Evolutionary conservation across 2,888 invertebrate genomes (phyloP), one percentile per base, ranked within the genome.

Genomic region (Lobophora halterata): DNA sequence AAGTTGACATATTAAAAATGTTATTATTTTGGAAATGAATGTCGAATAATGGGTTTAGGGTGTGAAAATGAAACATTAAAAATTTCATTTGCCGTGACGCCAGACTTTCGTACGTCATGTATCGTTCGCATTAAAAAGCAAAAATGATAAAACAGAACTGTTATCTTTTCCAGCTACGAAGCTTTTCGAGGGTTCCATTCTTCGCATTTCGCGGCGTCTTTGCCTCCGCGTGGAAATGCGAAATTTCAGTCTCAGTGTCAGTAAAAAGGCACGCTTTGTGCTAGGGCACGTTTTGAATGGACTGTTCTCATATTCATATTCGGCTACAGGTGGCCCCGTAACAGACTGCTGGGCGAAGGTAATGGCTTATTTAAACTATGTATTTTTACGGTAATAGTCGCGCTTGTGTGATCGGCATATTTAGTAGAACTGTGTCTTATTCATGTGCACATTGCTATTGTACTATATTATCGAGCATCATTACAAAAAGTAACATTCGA

Each of bases 151-250:
- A 54, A 51, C 58, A 44, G 46, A 53, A 53, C 43, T 58, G 55
- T 64, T 65, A 68, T 66, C 60, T 63, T 46, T 49, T 33, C 36
- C 48, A 53, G 55, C 47, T 51, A 35, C 41, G 39, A 46, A 52
- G 55, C 41, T 49, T 43, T 50, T 47, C 36, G 38, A 53, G 58
- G 59, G 58, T 59, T 51, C 52, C 65, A 70, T 70, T 72, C 67
- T 62, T 69, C 59, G 58, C 70, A 74, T 75, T 75, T 70, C 71
- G 73, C 63, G 74, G 73, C 61, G 62, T 63, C 66, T 74, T 69
- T 72, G 64, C 61, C 50, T 59, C 59, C 55, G 58, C 58, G 49
- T 49, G 67, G 62, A 70, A 72, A 72, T 72, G 58, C 59, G 64
- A 68, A 72, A 68, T 70, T 70, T 67, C 58, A 61, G 64, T 66